Base-by-base conservation (phyloP, 1,140 invertebrate species). In the Protaetia brevitarsis region DNA sequence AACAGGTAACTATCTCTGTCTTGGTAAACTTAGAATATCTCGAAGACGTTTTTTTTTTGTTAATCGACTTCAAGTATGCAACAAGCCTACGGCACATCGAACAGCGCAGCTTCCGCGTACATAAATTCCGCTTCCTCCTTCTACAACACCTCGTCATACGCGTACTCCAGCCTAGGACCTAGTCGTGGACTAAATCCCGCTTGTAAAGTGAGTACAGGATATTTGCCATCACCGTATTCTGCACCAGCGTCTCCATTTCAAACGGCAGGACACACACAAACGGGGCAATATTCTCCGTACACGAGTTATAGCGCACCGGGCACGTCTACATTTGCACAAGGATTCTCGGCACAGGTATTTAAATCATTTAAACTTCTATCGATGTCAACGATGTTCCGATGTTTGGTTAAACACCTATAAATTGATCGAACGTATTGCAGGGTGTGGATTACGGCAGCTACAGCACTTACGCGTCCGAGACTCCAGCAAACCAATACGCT, bases 271-370 rank as follows among this genome's bases (percentile, higher is more conserved):
- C 77, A 74, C 79, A 26, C 80, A 81, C 65, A 79, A 78, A 36
- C 75, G 77, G 78, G 77, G 74, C 82, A 84, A 71, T 85, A 85
- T 73, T 79, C 82, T 2, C 82, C 86, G 3, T 89, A 89, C 67
- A 79, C 81, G 1, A 81, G 85, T 0, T 89, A 89, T 70, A 87
- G 81, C 64, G 73, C 79, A 3, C 82, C 78, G 66, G 84, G 74
- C 66, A 84, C 75, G 72, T 84, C 80, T 1, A 71, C 80, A 4
- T 81, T 84, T 69, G 79, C 84, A 37, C 88, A 89, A 77, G 83
- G 84, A 63, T 88, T 88, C 77, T 80, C 86, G 7, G 79, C 85
- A 57, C 87, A 88, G 81, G 87, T 87, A 78, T 62, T 66, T 70
- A 51, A 45, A n/a, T n/a, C n/a, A n/a, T n/a, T n/a, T n/a, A n/a